These are phyloP conservation scores for Dasypogon diadema DNA, from an alignment of 2,888 invertebrate genomes.

Conservation along the genomic window DNA sequence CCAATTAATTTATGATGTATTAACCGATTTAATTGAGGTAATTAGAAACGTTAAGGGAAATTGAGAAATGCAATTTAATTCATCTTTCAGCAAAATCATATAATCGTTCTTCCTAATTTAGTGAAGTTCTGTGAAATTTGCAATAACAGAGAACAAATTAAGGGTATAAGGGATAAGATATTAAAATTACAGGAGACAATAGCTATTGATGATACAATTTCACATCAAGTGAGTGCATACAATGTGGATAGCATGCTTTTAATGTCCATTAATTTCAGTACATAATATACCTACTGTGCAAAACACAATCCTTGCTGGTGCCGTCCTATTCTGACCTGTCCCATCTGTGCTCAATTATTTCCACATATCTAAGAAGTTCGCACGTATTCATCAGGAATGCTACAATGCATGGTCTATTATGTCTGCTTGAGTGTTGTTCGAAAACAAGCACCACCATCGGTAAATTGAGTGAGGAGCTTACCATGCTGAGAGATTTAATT, in stretches of 20 bases:
- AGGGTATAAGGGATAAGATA: slow-evolving; percentile 82
- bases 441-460: slow-evolving; percentile 68
- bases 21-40: slow-evolving; percentile 77
- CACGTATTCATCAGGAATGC: slow-evolving; percentile 68
- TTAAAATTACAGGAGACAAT: slow-evolving; percentile 76
- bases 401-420: slow-evolving; percentile 66
- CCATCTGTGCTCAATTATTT: slow-evolving; percentile 65
- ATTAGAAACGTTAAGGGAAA: slow-evolving; percentile 51
- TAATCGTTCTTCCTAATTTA: slow-evolving; percentile 75
- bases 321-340: slow-evolving; percentile 66
- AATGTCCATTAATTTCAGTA: slow-evolving; percentile 60
- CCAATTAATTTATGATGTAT: slow-evolving; percentile 91
- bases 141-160: slow-evolving; percentile 80
- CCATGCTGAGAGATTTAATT: slow-evolving; percentile 66
- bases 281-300: slow-evolving; percentile 68
- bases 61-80: slow-evolving; percentile 7
- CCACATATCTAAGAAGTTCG: slow-evolving; percentile 67
- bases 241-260: slow-evolving; percentile 15
- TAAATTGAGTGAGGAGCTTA: slow-evolving; percentile 67
- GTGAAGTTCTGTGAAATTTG: slow-evolving; percentile 82
- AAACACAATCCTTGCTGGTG: slow-evolving; percentile 67
- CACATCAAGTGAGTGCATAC: slow-evolving; percentile 71
- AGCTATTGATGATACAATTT: slow-evolving; percentile 80
- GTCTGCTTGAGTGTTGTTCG: slow-evolving; percentile 67
- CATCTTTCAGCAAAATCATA: slow-evolving; percentile 65